Evolutionary conservation across 2,888 invertebrate species (phyloP), one percentile per base, ranked within the genome.

Genomic region (Morinoia aosen): DNA sequence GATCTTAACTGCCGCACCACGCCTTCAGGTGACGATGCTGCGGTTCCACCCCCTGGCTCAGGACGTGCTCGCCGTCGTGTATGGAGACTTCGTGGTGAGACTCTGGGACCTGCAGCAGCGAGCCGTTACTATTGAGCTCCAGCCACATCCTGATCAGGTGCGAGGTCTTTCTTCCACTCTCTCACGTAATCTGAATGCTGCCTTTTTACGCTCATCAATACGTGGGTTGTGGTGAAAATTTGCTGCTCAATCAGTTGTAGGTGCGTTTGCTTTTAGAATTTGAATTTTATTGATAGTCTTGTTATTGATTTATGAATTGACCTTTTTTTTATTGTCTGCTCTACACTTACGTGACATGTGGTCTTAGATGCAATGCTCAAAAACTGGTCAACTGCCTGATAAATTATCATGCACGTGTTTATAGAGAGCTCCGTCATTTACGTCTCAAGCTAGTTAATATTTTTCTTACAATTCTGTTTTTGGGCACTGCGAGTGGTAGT

Each of bases 41-140:
- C 98, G 98, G 97, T 99, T 98, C 97, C 99, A 99, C 97, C 99
- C 99, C 0, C 98, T 98, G 96, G 99, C 99, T 0, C 97, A 98
- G 48, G 98, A 99, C 97, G 98, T 99, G 2, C 97, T 99, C 88
- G 98, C 98, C 0, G 98, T 99, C 0, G 99, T 99, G 0, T 98
- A 99, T 0, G 99, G 99, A 97, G 99, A 99, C 97, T 98, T 98
- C 98, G 98, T 98, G 91, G 98, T 99, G 93, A 98, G 98, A 97
- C 98, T 99, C 90, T 99, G 99, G 99, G 98, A 99, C 97, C 97
- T 99, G 91, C 97, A 97, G 33, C 88, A 95, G 48, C 95, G 88
- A 56, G 95, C 88, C 58, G 96, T 96, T 58, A 95, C 96, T 56
- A 57, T 96, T 57, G 88, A 95, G 19, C 95, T 96, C 19, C 95